Evolutionary conservation across 2,888 invertebrate species (phyloP).

Genomic region (Tipula vernalis): DNA sequence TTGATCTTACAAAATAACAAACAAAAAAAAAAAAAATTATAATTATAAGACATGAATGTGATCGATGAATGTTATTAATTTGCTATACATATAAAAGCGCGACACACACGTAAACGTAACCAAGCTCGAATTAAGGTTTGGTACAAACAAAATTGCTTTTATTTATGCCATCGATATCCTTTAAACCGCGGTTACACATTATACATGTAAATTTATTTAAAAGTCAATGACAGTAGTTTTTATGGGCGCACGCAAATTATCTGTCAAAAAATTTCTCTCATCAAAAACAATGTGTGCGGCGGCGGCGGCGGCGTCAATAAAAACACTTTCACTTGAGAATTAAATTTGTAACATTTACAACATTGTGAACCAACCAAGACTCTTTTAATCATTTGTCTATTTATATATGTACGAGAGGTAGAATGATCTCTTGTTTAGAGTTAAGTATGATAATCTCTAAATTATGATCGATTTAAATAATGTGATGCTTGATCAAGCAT

Average conservation of each 20-base stretch:
- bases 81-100: background rate
- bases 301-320: background rate
- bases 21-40: background rate
- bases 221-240: background rate
- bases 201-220: background rate
- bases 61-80: background rate
- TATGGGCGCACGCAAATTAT: background rate
- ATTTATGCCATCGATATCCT: background rate
- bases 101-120: background rate
- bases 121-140: background rate
- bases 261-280: background rate
- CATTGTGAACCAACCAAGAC: background rate
- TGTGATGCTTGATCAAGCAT: background rate
- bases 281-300: background rate
- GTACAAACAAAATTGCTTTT: background rate
- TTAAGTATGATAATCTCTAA: background rate
- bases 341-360: background rate
- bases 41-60: constrained; percentile 4
- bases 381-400: background rate
- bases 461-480: background rate
- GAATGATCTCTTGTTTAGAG: background rate
- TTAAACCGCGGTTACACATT: background rate
- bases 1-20: background rate
- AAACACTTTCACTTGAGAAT: background rate
- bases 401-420: background rate